Conservation (phyloP, 1,140 invertebrate species). For the Apocrypta bakeri region DNA sequence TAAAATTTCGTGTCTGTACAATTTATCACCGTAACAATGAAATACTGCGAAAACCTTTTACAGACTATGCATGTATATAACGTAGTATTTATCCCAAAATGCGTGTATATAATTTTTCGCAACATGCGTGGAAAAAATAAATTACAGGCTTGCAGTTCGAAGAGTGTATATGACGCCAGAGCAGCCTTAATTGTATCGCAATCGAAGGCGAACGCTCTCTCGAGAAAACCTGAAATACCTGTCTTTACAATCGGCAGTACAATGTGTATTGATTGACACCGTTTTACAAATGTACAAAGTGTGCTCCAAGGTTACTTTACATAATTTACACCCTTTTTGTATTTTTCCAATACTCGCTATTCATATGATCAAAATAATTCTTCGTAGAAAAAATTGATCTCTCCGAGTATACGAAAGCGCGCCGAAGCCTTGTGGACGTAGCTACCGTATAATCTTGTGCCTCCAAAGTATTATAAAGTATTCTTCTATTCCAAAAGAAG, state of each 20-base stretch:
- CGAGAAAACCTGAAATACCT: neutral
- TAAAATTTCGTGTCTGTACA: neutral
- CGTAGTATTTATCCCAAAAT: neutral
- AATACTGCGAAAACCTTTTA: neutral
- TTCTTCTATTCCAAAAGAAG: neutral
- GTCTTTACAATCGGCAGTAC: neutral
- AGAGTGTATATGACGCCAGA: too few relatives aligned
- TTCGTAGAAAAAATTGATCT: neutral
- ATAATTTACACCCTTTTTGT: conserved; percentile 29
- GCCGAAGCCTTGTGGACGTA: neutral
- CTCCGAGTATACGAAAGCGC: neutral
- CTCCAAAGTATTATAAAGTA: neutral
- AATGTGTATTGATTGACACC: neutral
- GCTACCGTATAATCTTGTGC: conserved; percentile 21
- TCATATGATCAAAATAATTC: neutral
- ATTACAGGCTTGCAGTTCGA: neutral
- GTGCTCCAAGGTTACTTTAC: too few relatives aligned
- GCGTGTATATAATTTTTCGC: neutral
- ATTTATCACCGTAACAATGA: neutral
- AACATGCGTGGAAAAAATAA: neutral
- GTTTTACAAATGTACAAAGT: neutral
- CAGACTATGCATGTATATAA: neutral
- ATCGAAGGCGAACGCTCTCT: neutral
- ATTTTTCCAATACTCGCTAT: neutral
- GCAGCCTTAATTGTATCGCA: neutral